phyloP scores from a whole-genome alignment of 2,113 vertebrate genomes.

The Strix uralensis region DNA sequence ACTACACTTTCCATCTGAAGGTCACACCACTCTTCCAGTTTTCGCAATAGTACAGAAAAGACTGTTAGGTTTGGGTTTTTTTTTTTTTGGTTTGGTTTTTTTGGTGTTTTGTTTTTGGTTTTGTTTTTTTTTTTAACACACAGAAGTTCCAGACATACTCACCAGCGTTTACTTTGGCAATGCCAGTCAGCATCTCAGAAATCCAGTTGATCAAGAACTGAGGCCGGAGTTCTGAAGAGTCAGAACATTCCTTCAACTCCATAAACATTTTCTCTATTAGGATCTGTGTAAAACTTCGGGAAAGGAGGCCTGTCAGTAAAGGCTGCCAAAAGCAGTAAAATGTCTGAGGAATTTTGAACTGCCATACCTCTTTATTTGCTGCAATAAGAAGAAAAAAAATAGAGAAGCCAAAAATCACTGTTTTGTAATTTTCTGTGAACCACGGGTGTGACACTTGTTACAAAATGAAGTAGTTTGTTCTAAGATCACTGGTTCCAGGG shows the following conservation, averaged over 20 bases:
- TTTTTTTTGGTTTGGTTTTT: too few relatives aligned
- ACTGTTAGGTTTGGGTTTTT: too few relatives aligned
- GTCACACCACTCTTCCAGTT: background rate
- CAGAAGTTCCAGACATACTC: constrained; percentile 19
- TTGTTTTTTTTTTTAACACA: background rate
- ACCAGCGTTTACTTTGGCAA: constrained; percentile 76
- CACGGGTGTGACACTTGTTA: background rate
- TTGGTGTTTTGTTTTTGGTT: too few relatives aligned
- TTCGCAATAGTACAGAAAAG: background rate
- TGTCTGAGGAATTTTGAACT: constrained; percentile 71
- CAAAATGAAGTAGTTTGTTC: background rate
- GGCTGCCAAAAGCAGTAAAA: constrained; percentile 93
- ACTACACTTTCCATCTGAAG: background rate
- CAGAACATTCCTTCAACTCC: constrained; percentile 77
- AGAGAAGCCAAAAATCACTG: background rate
- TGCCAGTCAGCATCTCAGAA: constrained; percentile 82
- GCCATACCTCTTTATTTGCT: constrained; percentile 70
- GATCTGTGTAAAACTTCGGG: constrained; percentile 78
- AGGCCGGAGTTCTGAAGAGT: constrained; percentile 61
- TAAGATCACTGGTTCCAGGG: background rate
- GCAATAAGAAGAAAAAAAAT: background rate
- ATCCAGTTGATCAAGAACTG: constrained; percentile 89
- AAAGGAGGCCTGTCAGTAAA: constrained; percentile 83
- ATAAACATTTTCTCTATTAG: constrained; percentile 87
- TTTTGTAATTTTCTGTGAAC: background rate